These are phyloP conservation scores for Rhagonycha fulva DNA, from an alignment of 2,888 invertebrate genomes.

Conservation along the genomic window DNA sequence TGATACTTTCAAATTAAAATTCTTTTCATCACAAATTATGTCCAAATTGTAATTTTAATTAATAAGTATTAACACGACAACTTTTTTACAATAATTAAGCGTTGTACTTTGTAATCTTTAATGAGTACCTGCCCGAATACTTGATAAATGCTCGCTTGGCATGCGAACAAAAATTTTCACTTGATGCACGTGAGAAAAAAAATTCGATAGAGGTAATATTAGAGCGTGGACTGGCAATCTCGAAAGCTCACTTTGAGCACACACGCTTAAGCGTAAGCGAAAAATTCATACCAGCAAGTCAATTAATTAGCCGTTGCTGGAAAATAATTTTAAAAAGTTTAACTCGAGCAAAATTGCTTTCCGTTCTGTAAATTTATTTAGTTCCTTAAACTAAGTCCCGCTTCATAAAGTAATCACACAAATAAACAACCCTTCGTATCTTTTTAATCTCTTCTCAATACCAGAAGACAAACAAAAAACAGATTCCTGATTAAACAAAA, in stretches of 20 bases:
- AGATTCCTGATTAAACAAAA: constrained; percentile 27
- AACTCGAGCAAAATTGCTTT: neutral
- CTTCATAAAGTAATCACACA: constrained; percentile 2
- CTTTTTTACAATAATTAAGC: neutral
- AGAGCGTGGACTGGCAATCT: no score
- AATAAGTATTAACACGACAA: neutral
- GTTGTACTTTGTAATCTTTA: neutral
- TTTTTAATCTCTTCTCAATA: constrained; percentile 23
- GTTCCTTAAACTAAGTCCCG: neutral
- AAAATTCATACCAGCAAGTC: neutral
- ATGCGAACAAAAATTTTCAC: neutral
- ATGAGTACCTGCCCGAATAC: neutral
- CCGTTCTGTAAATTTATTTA: neutral
- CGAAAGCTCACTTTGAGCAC: neutral
- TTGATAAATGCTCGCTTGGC: neutral
- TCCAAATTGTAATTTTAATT: neutral
- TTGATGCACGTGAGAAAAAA: neutral
- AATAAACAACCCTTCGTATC: constrained; percentile 22
- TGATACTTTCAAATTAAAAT: constrained; percentile 24
- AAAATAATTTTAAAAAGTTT: neutral
- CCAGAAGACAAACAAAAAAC: constrained; percentile 28
- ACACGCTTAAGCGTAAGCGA: neutral
- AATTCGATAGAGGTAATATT: neutral
- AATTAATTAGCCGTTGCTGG: neutral
- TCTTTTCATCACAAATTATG: constrained; percentile 14